These are phyloP conservation scores for Spatulosminthurus flaviceps DNA, from an alignment of 2,888 invertebrate genomes.

Conservation along the genomic window DNA sequence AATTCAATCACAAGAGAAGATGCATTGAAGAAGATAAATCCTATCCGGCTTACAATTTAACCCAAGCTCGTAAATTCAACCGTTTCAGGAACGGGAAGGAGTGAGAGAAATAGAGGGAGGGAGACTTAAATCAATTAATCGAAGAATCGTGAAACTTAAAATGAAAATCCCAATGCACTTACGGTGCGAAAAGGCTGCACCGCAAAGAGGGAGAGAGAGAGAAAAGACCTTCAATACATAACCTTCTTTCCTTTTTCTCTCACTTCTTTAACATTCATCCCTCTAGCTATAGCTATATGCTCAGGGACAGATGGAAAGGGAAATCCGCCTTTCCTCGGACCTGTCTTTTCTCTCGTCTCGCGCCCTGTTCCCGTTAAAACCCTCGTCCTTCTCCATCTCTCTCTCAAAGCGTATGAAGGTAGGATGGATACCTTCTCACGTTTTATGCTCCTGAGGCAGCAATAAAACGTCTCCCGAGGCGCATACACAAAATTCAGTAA, in stretches of 20 bases:
- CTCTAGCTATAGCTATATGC: no score
- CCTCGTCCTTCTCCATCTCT: no score
- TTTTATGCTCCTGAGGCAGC: slow-evolving; percentile 36
- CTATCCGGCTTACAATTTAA: slow-evolving; percentile 35
- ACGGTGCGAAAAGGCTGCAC: background rate
- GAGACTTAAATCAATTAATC: slow-evolving; percentile 43
- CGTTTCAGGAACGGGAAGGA: background rate
- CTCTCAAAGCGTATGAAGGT: no score
- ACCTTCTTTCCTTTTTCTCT: no score
- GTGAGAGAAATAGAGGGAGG: background rate
- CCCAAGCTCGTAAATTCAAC: slow-evolving; percentile 26
- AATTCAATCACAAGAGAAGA: slow-evolving; percentile 39
- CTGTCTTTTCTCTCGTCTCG: no score
- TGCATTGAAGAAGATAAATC: slow-evolving; percentile 41
- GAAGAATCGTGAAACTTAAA: slow-evolving; percentile 45
- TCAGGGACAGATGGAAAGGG: no score
- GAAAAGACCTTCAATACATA: no score
- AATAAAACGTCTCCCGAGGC: slow-evolving; percentile 36
- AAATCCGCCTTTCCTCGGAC: no score
- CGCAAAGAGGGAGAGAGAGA: no score
- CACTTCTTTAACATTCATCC: no score
- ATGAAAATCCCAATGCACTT: slow-evolving; percentile 36
- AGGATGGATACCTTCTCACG: background rate
- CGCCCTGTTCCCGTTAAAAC: no score
- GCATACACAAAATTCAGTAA: slow-evolving; percentile 27